A percentile compares a stretch with the other conserved stretches of the same genome.
Evolutionary conservation across 1,140 invertebrate genomes (phyloP).

Genomic region (Plodia interpunctella): DNA sequence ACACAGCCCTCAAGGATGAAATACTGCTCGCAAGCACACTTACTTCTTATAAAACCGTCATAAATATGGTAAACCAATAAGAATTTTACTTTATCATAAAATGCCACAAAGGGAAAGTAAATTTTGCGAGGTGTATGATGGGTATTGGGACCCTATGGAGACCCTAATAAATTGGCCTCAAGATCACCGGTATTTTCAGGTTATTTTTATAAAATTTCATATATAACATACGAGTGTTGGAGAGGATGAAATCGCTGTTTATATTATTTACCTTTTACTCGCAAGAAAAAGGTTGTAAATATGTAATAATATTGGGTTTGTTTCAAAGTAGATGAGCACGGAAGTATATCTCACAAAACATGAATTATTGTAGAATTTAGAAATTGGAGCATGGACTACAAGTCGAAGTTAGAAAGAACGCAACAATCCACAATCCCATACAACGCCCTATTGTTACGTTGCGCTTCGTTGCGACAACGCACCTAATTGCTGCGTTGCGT

Average conservation of each 20-base stretch:
- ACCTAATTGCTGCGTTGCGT: too few species aligned
- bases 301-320: background rate
- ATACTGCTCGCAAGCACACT: background rate
- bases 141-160: constrained; percentile 1
- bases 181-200: background rate
- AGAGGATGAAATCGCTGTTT: background rate
- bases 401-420: too few species aligned
- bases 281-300: background rate
- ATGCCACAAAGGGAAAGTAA: constrained; percentile 9
- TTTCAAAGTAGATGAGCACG: background rate
- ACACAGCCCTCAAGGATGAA: background rate
- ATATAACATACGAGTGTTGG: background rate
- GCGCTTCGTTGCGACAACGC: too few species aligned
- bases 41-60: background rate
- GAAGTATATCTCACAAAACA: background rate
- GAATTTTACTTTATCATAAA: constrained; percentile 13
- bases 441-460: too few species aligned
- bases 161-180: constrained; percentile 18
- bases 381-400: too few species aligned
- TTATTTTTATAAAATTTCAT: background rate
- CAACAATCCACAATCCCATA: too few species aligned
- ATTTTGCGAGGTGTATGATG: constrained; percentile 12
- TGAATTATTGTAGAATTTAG: too few species aligned
- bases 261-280: constrained; percentile 8
- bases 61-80: constrained; percentile 12